Conservation (phyloP, 2,888 invertebrate genomes). For the Archips xylosteana region DNA sequence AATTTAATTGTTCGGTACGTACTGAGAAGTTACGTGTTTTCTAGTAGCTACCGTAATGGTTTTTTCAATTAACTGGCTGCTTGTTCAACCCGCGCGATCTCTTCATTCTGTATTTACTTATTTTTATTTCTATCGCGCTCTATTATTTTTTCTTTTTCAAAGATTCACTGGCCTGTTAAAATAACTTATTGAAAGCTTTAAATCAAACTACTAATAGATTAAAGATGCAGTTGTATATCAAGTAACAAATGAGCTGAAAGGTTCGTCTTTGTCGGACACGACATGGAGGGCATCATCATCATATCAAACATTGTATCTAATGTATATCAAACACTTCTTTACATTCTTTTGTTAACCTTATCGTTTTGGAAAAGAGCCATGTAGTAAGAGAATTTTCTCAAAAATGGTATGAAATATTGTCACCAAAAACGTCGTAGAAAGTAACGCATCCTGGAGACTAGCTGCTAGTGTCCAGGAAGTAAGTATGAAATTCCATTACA, state of each 20-base stretch:
- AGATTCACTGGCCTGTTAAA: conserved; percentile 14
- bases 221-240: too few relatives aligned
- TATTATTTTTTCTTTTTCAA: background rate
- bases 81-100: conserved; percentile 3
- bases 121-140: conserved; percentile 19
- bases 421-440: too few relatives aligned
- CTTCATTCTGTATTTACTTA: conserved; percentile 12
- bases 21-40: conserved; percentile 33
- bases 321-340: background rate
- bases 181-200: conserved; percentile 12
- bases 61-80: conserved; percentile 29
- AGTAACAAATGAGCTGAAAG: too few relatives aligned
- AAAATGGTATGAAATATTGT: too few relatives aligned
- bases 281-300: too few relatives aligned
- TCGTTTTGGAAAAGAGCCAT: background rate
- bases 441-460: too few relatives aligned
- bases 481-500: too few relatives aligned
- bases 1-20: conserved; percentile 17
- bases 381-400: background rate
- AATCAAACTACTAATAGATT: background rate
- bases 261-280: too few relatives aligned
- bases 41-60: conserved; percentile 25
- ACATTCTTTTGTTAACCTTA: background rate
- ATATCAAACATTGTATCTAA: background rate
- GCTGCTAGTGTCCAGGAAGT: too few relatives aligned